Evolutionary conservation across 2,888 invertebrate genomes (phyloP), one percentile per base, ranked within the genome.

Genomic region (Tetanocera ferruginea): DNA sequence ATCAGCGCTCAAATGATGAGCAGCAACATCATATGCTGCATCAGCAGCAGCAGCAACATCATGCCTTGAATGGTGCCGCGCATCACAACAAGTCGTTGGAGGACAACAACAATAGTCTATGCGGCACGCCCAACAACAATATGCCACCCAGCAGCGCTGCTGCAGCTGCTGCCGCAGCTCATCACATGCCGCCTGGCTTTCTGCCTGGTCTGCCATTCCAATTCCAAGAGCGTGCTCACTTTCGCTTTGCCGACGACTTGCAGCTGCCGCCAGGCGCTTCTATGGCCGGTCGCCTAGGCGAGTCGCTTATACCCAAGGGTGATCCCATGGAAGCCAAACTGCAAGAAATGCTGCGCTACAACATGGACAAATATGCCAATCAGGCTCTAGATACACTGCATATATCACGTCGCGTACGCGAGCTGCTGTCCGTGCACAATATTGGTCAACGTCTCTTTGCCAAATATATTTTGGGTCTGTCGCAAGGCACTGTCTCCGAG

Each of bases 361-460:
- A 97, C 89, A 97, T 97, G 94, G 97, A 97, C 91, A 97, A 97
- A 89, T 97, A 97, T 90, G 97, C 97, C 77, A 95, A 96, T 83
- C 97, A 97, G 86, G 96, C 96, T 85, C 92, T 98, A 82, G 98
- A 98, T 90, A 98, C 98, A n/a, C 91, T 98, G 78, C 95, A 97
- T 90, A 97, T 98, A 86, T 96, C 98, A 78, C 93, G 98, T 83
- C 93, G 97, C 81, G 98, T 99, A 11, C 92, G 98, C 17, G 98
- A 99, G 87, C 91, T 99, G 76, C 92, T 99, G 51, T 98, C 97
- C 80, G 96, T 98, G 83, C 98, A 99, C 91, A 98, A 99, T 90
- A 99, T 99, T 85, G 99, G 99, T 3, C 99, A 99, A 91, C 93
- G 99, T 80, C 92, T 99, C 85, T 99, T 99, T 91, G 99, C 99